Evolutionary conservation across 1,140 invertebrate species (phyloP).

Genomic region (Riptortus pedestris): DNA sequence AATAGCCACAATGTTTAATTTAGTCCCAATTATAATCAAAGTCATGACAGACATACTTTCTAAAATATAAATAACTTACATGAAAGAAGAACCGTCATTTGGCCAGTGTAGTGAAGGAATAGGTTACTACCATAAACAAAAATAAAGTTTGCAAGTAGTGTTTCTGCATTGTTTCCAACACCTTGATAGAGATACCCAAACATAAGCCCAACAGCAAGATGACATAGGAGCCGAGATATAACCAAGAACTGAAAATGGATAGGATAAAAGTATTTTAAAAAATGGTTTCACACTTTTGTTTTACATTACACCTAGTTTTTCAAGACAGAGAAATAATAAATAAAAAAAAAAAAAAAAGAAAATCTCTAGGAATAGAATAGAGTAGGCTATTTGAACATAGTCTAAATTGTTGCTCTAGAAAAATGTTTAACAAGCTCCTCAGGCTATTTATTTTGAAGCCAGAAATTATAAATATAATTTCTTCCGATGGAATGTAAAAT

Average conservation of each 20-base stretch:
- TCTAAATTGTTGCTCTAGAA: too few relatives aligned
- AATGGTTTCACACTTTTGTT: not conserved
- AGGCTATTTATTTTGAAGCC: too few relatives aligned
- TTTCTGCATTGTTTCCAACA: conserved; percentile 74
- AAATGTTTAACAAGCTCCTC: too few relatives aligned
- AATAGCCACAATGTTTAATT: too few relatives aligned
- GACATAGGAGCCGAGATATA: conserved; percentile 59
- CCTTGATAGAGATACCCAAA: conserved; percentile 82
- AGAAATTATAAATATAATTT: too few relatives aligned
- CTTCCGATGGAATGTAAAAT: too few relatives aligned
- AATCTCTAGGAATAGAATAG: not conserved
- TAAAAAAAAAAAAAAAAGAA: not conserved
- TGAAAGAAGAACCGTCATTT: conserved; percentile 90
- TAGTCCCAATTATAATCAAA: too few relatives aligned
- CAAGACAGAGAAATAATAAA: too few relatives aligned
- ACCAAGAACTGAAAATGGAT: conserved; percentile 30
- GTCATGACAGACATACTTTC: too few relatives aligned
- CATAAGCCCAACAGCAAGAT: conserved; percentile 70
- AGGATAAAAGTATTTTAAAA: not conserved
- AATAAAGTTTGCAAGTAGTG: conserved; percentile 80
- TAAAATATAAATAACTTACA: conserved; percentile 54
- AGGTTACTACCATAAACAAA: conserved; percentile 84
- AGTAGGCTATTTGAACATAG: too few relatives aligned
- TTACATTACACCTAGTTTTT: too few relatives aligned
- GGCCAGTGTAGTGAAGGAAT: conserved; percentile 83